Evolutionary conservation across 2,888 invertebrate species (phyloP), one percentile per base, ranked within the genome.

Genomic region (Ophion costatus): DNA sequence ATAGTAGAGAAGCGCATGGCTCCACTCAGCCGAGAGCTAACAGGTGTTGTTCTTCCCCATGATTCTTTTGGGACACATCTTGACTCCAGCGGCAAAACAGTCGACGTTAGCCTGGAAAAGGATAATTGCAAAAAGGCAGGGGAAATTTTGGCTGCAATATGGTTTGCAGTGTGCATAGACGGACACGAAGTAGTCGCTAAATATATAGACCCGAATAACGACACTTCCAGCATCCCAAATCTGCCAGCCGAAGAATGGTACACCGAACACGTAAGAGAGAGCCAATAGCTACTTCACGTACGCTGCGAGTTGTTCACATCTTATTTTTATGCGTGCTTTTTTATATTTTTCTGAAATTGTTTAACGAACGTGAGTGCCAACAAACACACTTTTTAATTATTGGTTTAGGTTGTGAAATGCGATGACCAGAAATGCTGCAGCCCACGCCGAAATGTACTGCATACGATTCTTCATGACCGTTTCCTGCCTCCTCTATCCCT

Each of bases 81-180:
- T 9, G 88, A 92, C 85, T 77, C 64, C 10, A 84, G 80, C 38
- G 89, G 89, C 7, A 74, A 77, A 71, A 92, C 90, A 57, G 87
- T 90, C 61, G 91, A 94, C 79, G 22, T 77, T 10, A 87, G 91
- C 24, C 83, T 92, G n/a, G 93, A 94, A 87, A 87, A 85, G 76
- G 42, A 85, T 70, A 92, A 93, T 84, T 94, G 94, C 86, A 80
- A 87, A 64, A 83, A 86, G 71, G 92, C 91, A 57, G 92, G 92
- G 17, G 85, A 91, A 69, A 87, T 87, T 20, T 83, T 94, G 38
- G 90, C 91, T 45, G 87, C 92, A 85, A 86, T 93, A 61, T 93
- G 93, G 92, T 88, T 64, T 71, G 67, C 84, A 38, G 80, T 88
- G 10, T 78, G 88, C 0, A 91, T 92, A 69, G 92, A 93, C 87